These are phyloP conservation scores for Quiscalus mexicanus DNA, from an alignment of 2,113 vertebrate species.

Conservation along the genomic window DNA sequence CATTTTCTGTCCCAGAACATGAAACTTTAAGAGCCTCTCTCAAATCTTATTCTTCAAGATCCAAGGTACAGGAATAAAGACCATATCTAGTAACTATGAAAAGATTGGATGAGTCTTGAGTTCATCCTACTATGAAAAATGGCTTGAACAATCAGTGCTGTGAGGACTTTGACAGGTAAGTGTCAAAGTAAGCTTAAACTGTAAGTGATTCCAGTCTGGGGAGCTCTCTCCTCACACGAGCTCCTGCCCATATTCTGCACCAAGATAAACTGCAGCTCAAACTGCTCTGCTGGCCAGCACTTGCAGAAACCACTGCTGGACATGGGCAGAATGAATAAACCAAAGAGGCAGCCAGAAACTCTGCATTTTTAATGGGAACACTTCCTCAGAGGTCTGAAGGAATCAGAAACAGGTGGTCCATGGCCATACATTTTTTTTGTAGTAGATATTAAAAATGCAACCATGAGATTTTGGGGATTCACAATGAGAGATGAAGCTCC, in stretches of 20 bases:
- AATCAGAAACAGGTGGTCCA: background rate
- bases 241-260: background rate
- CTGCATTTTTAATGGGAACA: background rate
- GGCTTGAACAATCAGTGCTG: conserved; percentile 33
- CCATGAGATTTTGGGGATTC: background rate
- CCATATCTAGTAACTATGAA: background rate
- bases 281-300: background rate
- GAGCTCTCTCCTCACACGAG: conserved; percentile 16
- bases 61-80: background rate
- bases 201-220: conserved; percentile 12
- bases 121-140: conserved; percentile 19
- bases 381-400: accelerated
- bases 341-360: background rate
- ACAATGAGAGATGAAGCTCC: background rate
- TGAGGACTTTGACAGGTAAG: conserved; percentile 47
- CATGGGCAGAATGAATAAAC: background rate
- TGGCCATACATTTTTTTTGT: background rate
- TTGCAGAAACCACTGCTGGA: background rate
- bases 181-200: conserved; percentile 24
- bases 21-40: background rate
- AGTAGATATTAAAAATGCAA: background rate
- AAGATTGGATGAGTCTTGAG: conserved; percentile 20
- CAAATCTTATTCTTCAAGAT: conserved; percentile 10
- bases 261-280: conserved; percentile 17
- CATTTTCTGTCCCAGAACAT: background rate